Evolutionary conservation across 2,888 invertebrate species (phyloP).

Genomic region (Ryuthela nishihirai): DNA sequence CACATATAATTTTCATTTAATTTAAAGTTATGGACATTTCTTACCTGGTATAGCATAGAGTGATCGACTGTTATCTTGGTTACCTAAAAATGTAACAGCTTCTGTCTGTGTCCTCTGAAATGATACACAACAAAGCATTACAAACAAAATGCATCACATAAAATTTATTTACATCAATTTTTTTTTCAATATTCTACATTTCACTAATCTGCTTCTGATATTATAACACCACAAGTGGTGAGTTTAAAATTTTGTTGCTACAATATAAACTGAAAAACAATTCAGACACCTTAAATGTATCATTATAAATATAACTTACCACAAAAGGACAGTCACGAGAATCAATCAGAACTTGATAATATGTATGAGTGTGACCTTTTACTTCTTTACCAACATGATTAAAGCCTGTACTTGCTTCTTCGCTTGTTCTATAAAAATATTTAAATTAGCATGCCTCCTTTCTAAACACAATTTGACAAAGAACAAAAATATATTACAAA

Average conservation of each 20-base stretch:
- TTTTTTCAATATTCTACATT: too few relatives aligned
- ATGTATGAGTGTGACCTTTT: slow-evolving; percentile 85
- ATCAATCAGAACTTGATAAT: slow-evolving; percentile 92
- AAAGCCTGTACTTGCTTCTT: slow-evolving; percentile 36
- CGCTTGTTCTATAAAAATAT: slow-evolving; percentile 28
- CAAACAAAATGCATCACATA: neutral
- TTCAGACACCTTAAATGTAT: too few relatives aligned
- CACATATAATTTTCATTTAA: too few relatives aligned
- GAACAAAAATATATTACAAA: neutral
- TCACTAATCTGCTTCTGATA: neutral
- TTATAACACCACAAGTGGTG: neutral
- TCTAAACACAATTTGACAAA: neutral
- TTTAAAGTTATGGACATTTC: too few relatives aligned
- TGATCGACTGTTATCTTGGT: slow-evolving; percentile 90
- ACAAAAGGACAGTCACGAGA: slow-evolving; percentile 94
- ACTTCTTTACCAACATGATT: slow-evolving; percentile 47
- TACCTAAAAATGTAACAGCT: slow-evolving; percentile 94
- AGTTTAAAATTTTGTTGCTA: too few relatives aligned
- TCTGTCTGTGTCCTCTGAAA: slow-evolving; percentile 92
- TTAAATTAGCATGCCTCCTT: neutral
- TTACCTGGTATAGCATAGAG: slow-evolving; percentile 82
- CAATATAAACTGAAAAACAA: too few relatives aligned
- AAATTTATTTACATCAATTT: too few relatives aligned
- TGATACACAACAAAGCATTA: neutral
- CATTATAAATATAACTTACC: slow-evolving; percentile 65